Percentiles rank a stretch among this genome's conserved stretches.
These are phyloP conservation scores for Caenorhabditis angaria DNA, from an alignment of 2,888 invertebrate genomes.

Conservation along the genomic window DNA sequence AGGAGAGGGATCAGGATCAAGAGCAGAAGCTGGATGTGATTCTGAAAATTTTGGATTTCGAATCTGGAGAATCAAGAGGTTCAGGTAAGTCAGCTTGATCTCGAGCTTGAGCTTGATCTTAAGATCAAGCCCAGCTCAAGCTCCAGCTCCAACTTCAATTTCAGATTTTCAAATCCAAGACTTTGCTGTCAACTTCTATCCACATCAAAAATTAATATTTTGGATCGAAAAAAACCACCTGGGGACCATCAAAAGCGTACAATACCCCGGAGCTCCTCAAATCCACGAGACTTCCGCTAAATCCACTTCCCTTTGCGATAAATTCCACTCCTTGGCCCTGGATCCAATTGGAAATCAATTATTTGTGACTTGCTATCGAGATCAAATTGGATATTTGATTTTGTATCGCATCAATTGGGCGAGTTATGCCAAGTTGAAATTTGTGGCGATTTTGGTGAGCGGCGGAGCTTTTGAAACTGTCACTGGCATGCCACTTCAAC, in stretches of 20 bases:
- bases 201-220: conserved; percentile 1
- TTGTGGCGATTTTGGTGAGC: conserved; percentile 8
- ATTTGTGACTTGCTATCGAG: conserved; percentile 8
- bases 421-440: not conserved
- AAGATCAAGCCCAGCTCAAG: not conserved
- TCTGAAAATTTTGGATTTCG: no score
- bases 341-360: conserved; percentile 15
- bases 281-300: not conserved
- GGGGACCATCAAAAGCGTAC: not conserved
- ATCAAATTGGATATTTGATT: conserved; percentile 1
- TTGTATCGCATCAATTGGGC: not conserved
- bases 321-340: conserved; percentile 8
- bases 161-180: not conserved
- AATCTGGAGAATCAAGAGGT: no score
- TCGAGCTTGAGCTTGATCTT: not conserved
- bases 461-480: not conserved
- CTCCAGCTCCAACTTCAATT: not conserved
- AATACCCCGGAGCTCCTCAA: not conserved
- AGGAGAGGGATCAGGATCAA: no score
- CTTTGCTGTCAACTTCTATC: no score
- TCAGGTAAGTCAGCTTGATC: not conserved
- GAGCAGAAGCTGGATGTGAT: no score
- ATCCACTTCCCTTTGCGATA: not conserved
- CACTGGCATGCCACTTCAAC: conserved; percentile 9
- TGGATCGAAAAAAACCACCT: conserved; percentile 9